A percentile compares a stretch with the other conserved stretches of the same genome.
phyloP scores from a whole-genome alignment of 2,113 vertebrate genomes.

The Dasypus novemcinctus region DNA sequence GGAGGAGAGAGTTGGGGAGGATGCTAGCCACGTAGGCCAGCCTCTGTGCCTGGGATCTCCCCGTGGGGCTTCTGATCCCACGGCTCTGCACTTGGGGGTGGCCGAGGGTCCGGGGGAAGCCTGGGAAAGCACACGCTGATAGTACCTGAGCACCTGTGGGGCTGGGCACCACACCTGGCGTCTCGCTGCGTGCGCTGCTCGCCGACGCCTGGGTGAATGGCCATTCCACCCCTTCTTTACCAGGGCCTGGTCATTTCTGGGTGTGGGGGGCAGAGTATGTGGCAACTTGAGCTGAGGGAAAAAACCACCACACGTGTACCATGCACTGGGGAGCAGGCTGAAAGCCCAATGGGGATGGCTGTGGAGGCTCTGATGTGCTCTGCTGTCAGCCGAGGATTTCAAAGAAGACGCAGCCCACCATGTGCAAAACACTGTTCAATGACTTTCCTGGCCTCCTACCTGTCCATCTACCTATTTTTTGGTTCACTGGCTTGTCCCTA shows the following conservation, averaged over 20 bases:
- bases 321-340: neutral
- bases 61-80: neutral
- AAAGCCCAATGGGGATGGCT: neutral
- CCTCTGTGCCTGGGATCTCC: neutral
- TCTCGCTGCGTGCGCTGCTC: too few species aligned
- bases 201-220: neutral
- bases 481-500: neutral
- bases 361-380: neutral
- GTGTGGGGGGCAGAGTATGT: accelerated
- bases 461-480: too few species aligned
- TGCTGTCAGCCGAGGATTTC: neutral
- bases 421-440: too few species aligned
- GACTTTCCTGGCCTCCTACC: neutral
- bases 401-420: accelerated
- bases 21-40: neutral
- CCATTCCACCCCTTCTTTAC: neutral
- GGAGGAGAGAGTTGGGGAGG: neutral
- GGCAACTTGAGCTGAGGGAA: neutral
- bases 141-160: neutral
- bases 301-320: neutral
- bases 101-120: neutral
- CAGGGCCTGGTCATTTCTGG: neutral
- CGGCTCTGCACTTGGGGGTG: neutral
- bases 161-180: neutral
- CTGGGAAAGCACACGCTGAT: accelerated